These are phyloP conservation scores for Volucella inflata DNA, from an alignment of 2,888 invertebrate genomes.

Conservation along the genomic window DNA sequence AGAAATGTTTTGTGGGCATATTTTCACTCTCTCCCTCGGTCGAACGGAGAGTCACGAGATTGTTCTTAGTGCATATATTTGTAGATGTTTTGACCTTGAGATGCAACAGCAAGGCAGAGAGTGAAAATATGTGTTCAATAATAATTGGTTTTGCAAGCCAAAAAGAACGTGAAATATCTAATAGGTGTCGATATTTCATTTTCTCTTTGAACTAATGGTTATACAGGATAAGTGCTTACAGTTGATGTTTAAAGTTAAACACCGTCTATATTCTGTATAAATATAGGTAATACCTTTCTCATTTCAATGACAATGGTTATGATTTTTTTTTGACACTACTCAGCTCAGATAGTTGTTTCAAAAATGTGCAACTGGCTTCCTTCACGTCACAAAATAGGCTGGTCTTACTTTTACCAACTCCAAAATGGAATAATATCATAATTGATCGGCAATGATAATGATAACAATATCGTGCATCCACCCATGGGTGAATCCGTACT, in stretches of 20 bases:
- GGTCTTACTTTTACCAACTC: too few relatives aligned
- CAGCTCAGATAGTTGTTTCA: too few relatives aligned
- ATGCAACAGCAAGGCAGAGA: conserved; percentile 5
- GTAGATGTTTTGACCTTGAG: conserved; percentile 31
- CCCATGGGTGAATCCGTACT: too few relatives aligned
- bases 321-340: too few relatives aligned
- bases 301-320: too few relatives aligned
- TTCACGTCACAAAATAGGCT: too few relatives aligned
- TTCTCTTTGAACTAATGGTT: conserved; percentile 37
- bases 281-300: too few relatives aligned
- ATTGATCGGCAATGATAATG: too few relatives aligned
- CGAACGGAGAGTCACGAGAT: conserved; percentile 34
- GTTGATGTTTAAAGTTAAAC: conserved; percentile 8
- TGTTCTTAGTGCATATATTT: conserved; percentile 7
- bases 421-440: too few relatives aligned
- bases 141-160: conserved; percentile 58
- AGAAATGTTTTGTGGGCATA: conserved; percentile 8
- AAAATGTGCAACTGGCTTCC: too few relatives aligned
- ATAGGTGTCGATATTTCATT: conserved; percentile 65
- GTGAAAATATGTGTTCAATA: conserved; percentile 46
- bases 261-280: not conserved
- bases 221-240: conserved; percentile 31
- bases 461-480: too few relatives aligned
- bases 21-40: conserved; percentile 25
- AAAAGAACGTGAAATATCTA: conserved; percentile 38